These are phyloP conservation scores for Ochropleura plecta DNA, from an alignment of 2,888 invertebrate genomes.

Conservation along the genomic window DNA sequence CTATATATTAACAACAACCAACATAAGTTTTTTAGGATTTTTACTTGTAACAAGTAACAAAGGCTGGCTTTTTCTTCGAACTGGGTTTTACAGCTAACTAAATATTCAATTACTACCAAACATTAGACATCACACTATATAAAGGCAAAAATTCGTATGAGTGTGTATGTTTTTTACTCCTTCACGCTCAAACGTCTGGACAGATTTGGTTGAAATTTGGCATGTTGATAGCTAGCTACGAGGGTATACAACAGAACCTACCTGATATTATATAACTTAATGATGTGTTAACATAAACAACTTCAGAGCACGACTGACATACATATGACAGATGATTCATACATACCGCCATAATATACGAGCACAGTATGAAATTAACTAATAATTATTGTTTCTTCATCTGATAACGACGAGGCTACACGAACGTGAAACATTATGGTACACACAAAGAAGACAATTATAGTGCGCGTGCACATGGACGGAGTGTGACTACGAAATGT, in stretches of 20 bases:
- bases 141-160: no score
- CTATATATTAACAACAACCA: not conserved
- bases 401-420: conserved; percentile 50
- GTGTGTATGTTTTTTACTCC: no score
- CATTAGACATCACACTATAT: not conserved
- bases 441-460: conserved; percentile 48
- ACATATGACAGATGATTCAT: conserved; percentile 16
- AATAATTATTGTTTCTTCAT: conserved; percentile 53
- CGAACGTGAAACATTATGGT: conserved; percentile 51
- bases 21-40: not conserved
- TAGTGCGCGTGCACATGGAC: conserved; percentile 17
- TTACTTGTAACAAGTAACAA: not conserved
- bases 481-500: conserved; percentile 6
- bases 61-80: no score
- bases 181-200: no score
- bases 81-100: not conserved
- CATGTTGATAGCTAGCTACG: no score
- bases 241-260: no score
- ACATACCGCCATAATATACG: conserved; percentile 31
- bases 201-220: no score
- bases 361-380: conserved; percentile 47
- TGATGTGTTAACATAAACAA: conserved; percentile 18
- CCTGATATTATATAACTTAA: not conserved
- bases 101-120: not conserved
- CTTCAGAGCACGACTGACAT: conserved; percentile 47